These are phyloP conservation scores for Danionella dracula DNA, from an alignment of 2,797 vertebrate species.

Conservation along the genomic window DNA sequence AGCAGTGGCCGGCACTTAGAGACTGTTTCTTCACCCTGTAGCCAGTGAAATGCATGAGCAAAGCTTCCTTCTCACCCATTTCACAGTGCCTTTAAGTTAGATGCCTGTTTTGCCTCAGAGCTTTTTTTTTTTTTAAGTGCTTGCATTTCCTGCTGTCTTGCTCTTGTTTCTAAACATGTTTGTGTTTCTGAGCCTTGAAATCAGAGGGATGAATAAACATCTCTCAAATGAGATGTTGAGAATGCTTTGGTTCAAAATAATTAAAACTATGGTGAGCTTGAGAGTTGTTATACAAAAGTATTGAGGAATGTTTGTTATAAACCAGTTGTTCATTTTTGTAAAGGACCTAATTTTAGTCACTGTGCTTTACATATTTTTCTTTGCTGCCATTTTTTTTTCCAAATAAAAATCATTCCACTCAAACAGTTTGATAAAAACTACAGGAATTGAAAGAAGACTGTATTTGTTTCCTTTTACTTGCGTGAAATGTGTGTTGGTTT, in stretches of 20 bases:
- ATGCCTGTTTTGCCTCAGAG: slow-evolving; percentile 42
- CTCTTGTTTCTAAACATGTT: slow-evolving; percentile 1
- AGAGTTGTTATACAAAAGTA: not conserved
- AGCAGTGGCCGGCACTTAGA: not conserved
- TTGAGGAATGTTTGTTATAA: not conserved
- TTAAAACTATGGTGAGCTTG: not conserved
- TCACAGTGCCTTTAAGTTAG: slow-evolving; percentile 43
- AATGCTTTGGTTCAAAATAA: not conserved
- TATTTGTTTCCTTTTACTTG: too few species aligned
- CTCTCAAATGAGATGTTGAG: not conserved
- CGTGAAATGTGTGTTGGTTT: slow-evolving; percentile 3
- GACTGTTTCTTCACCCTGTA: not conserved
- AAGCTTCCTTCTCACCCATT: slow-evolving; percentile 9
- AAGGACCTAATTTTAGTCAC: slow-evolving; percentile 26
- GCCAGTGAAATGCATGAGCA: not conserved
- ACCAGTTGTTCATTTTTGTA: not conserved
- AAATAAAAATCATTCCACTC: slow-evolving; percentile 55
- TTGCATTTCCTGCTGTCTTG: slow-evolving; percentile 21
- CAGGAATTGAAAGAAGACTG: too few species aligned
- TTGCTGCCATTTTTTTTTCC: slow-evolving; percentile 50
- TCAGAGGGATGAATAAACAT: not conserved
- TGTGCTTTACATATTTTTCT: slow-evolving; percentile 30
- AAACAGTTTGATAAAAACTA: slow-evolving; percentile 35
- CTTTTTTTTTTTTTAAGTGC: slow-evolving; percentile 19
- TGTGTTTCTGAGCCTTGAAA: slow-evolving; percentile 9